Conservation (phyloP, 2,797 vertebrate genomes). For the Schizopygopsis malacanthus region DNA sequence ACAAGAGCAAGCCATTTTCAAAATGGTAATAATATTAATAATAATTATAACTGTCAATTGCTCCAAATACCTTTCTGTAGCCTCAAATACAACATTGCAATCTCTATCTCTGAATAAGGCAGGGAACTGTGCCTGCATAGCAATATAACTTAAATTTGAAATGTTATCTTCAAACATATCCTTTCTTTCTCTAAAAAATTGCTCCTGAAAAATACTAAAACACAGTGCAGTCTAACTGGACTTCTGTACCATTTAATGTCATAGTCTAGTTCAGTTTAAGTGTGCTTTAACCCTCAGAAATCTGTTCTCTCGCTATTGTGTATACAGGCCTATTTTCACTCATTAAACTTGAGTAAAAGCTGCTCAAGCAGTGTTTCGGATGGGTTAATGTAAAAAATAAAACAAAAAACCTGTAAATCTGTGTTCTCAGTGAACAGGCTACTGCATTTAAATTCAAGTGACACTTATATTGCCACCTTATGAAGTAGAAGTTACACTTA, state of each 20-base stretch:
- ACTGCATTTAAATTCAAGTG: background rate
- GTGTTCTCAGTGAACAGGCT: background rate
- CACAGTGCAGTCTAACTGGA: background rate
- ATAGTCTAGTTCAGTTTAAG: slow-evolving; percentile 1
- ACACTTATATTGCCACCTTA: background rate
- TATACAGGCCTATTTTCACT: background rate
- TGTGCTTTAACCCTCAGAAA: background rate
- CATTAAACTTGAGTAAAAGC: background rate
- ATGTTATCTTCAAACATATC: background rate
- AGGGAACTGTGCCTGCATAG: background rate
- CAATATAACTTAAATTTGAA: background rate
- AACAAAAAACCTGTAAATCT: background rate
- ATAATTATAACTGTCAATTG: background rate
- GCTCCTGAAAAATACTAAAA: background rate
- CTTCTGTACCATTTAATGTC: background rate
- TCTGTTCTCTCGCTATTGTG: background rate
- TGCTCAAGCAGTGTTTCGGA: background rate
- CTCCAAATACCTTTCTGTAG: background rate
- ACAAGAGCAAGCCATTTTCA: background rate
- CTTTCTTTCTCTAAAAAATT: background rate
- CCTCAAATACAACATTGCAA: background rate
- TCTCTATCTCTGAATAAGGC: background rate
- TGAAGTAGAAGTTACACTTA: background rate
- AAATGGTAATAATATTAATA: background rate
- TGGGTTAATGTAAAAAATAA: background rate